These are phyloP conservation scores for Anguilla japonica DNA, from an alignment of 2,113 vertebrate genomes.

Conservation along the genomic window DNA sequence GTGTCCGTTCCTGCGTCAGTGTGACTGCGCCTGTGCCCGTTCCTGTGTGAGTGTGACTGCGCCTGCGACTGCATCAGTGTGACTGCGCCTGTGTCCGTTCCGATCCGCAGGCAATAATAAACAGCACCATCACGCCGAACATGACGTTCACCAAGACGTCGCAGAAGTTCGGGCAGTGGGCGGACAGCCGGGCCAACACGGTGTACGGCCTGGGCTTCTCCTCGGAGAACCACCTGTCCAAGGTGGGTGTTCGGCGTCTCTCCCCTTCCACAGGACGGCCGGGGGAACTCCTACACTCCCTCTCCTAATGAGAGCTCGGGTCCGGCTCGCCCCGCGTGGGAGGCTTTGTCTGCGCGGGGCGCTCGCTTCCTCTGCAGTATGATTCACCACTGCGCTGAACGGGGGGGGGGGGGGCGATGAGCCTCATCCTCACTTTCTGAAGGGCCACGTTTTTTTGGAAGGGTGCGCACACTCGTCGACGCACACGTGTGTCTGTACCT, in stretches of 20 bases:
- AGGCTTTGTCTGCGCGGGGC: background rate
- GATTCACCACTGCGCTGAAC: slow-evolving; percentile 15
- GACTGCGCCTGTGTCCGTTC: slow-evolving; percentile 31
- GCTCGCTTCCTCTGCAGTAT: slow-evolving; percentile 1
- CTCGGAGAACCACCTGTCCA: slow-evolving; percentile 91
- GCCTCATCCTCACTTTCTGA: slow-evolving; percentile 9
- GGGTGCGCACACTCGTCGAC: background rate
- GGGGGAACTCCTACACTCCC: slow-evolving; percentile 8
- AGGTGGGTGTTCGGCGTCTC: slow-evolving; percentile 68
- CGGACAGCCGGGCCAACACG: slow-evolving; percentile 96
- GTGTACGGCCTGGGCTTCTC: slow-evolving; percentile 98
- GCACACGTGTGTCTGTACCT: background rate
- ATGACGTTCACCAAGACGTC: slow-evolving; percentile 99
- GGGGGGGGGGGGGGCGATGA: slow-evolving; percentile 1
- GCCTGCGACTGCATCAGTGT: background rate
- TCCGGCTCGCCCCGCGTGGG: background rate
- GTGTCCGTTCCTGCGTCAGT: background rate
- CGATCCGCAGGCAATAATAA: slow-evolving; percentile 90
- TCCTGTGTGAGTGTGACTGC: no score
- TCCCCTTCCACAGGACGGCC: background rate
- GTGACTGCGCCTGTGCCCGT: no score
- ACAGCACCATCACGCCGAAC: slow-evolving; percentile 99
- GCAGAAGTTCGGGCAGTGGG: slow-evolving; percentile 99
- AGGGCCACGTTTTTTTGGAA: slow-evolving; percentile 12
- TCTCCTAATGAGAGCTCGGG: background rate